phyloP scores from a whole-genome alignment of 2,113 vertebrate species.

The Hemiscyllium ocellatum region DNA sequence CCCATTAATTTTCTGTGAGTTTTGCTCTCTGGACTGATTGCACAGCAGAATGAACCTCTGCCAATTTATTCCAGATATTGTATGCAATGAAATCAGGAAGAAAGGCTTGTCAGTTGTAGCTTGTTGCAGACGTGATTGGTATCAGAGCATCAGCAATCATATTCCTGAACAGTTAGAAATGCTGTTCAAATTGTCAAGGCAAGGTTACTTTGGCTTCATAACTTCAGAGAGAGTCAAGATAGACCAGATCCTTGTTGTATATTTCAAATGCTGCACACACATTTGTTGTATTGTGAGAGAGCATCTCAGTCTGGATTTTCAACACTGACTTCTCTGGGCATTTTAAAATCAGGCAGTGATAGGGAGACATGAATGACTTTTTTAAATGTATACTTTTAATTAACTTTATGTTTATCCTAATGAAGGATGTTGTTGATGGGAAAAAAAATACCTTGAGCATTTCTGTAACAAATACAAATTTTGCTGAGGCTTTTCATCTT shows the following conservation, averaged over 20 bases:
- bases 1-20: not conserved
- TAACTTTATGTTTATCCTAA: not conserved
- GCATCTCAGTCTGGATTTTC: not conserved
- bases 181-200: not conserved
- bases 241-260: not conserved
- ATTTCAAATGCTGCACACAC: not conserved
- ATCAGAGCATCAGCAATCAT: not conserved
- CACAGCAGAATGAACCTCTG: not conserved
- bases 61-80: not conserved
- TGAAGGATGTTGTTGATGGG: not conserved
- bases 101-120: not conserved
- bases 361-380: not conserved
- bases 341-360: not conserved
- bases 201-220: not conserved
- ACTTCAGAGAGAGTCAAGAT: not conserved
- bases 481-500: too few relatives aligned
- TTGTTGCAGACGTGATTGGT: not conserved
- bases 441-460: not conserved
- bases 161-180: not conserved
- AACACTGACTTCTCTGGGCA: not conserved
- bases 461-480: too few relatives aligned
- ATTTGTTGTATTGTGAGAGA: not conserved
- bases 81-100: not conserved
- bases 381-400: constrained; percentile 1
- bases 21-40: not conserved